Conservation (phyloP, 2,113 vertebrate species). For the Apteryx owenii region DNA sequence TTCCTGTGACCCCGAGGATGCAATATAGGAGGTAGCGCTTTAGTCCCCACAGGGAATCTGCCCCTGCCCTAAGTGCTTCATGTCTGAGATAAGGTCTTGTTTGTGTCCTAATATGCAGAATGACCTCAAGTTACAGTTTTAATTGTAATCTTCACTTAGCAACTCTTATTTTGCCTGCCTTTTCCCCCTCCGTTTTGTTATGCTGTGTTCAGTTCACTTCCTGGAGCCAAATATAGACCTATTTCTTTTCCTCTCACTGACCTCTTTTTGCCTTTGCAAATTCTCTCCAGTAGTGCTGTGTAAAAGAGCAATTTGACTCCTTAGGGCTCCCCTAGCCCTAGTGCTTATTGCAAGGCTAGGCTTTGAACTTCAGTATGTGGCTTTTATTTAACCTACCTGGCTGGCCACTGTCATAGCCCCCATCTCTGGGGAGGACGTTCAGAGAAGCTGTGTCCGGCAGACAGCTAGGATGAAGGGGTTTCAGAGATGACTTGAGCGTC, state of each 20-base stretch:
- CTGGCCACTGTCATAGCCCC: not conserved
- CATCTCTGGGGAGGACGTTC: not conserved
- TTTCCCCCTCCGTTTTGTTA: not conserved
- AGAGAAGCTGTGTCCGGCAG: not conserved
- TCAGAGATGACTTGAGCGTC: not conserved
- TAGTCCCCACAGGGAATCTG: not conserved
- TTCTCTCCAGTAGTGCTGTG: not conserved
- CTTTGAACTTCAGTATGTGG: not conserved
- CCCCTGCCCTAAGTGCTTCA: not conserved
- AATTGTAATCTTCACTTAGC: not conserved
- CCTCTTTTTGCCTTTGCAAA: conserved; percentile 1
- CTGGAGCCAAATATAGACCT: conserved; percentile 22
- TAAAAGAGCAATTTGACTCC: not conserved
- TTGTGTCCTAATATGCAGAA: not conserved
- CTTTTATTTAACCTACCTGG: not conserved
- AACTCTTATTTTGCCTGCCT: not conserved
- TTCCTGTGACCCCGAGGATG: not conserved
- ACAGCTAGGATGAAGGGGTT: not conserved
- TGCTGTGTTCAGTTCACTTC: not conserved
- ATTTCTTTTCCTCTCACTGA: conserved; percentile 19
- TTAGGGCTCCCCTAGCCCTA: not conserved
- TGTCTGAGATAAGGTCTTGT: not conserved
- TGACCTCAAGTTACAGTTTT: not conserved
- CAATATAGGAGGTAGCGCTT: not conserved
- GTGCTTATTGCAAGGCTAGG: not conserved